These are phyloP conservation scores for Coenonympha arcania DNA, from an alignment of 2,888 invertebrate genomes.

Conservation along the genomic window DNA sequence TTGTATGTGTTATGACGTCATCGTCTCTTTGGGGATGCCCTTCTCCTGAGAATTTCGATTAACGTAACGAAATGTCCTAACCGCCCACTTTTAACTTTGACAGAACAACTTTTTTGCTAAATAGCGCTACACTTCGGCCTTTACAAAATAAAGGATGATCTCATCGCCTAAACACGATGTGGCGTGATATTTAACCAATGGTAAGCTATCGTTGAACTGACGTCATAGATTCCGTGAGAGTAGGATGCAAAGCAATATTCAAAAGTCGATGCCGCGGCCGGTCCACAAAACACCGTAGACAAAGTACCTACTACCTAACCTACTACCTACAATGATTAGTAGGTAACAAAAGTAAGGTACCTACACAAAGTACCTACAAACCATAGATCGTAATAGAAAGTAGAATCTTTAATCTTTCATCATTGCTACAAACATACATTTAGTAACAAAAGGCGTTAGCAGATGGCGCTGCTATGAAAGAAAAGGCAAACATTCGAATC, in stretches of 20 bases:
- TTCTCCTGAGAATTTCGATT: slow-evolving; percentile 55
- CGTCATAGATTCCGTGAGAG: slow-evolving; percentile 39
- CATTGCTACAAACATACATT: too few species aligned
- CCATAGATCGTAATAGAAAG: too few species aligned
- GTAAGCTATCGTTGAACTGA: slow-evolving; percentile 34
- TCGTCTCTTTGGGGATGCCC: slow-evolving; percentile 67
- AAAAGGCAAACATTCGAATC: too few species aligned
- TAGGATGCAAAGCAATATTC: not conserved
- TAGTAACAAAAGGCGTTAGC: too few species aligned
- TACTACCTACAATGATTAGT: too few species aligned
- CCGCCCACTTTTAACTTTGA: slow-evolving; percentile 37
- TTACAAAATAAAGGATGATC: slow-evolving; percentile 57
- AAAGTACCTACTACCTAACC: too few species aligned
- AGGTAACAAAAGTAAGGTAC: too few species aligned
- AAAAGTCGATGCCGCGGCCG: not conserved
- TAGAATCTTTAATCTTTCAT: too few species aligned
- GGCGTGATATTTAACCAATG: slow-evolving; percentile 65
- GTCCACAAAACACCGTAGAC: too few species aligned
- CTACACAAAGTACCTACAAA: too few species aligned
- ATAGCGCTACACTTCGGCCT: slow-evolving; percentile 35
- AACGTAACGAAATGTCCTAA: slow-evolving; percentile 49
- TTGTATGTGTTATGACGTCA: slow-evolving; percentile 57
- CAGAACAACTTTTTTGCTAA: slow-evolving; percentile 43
- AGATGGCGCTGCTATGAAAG: too few species aligned
- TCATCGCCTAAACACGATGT: slow-evolving; percentile 57